These are phyloP conservation scores for Euschistus heros DNA, from an alignment of 1,140 invertebrate genomes.

Conservation along the genomic window DNA sequence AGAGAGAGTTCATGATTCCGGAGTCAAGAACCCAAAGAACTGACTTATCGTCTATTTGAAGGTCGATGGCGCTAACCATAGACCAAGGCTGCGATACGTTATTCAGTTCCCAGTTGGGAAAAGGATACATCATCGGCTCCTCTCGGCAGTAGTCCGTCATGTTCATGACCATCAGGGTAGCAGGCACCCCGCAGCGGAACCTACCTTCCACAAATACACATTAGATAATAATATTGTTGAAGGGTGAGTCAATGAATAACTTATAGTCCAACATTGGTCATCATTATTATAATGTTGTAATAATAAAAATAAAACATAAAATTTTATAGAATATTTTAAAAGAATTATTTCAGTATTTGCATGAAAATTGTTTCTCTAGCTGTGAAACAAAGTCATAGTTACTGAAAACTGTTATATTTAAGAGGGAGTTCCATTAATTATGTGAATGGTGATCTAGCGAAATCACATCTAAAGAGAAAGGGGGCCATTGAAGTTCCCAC, in stretches of 20 bases:
- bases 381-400: no score
- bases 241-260: background rate
- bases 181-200: slow-evolving; percentile 3
- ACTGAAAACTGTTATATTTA: no score
- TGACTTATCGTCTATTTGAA: slow-evolving; percentile 42
- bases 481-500: no score
- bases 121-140: background rate
- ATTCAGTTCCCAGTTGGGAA: background rate
- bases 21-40: slow-evolving; percentile 49
- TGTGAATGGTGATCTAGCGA: no score
- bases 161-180: background rate
- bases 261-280: background rate
- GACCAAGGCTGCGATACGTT: background rate
- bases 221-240: background rate
- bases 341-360: no score
- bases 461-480: no score
- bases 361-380: no score
- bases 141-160: background rate
- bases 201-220: background rate
- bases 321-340: no score
- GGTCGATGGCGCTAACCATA: slow-evolving; percentile 39
- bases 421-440: no score
- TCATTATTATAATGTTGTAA: background rate
- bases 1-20: slow-evolving; percentile 45
- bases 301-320: background rate